These are phyloP conservation scores for Carcharodon carcharias DNA, from an alignment of 2,797 vertebrate species.

Conservation along the genomic window DNA sequence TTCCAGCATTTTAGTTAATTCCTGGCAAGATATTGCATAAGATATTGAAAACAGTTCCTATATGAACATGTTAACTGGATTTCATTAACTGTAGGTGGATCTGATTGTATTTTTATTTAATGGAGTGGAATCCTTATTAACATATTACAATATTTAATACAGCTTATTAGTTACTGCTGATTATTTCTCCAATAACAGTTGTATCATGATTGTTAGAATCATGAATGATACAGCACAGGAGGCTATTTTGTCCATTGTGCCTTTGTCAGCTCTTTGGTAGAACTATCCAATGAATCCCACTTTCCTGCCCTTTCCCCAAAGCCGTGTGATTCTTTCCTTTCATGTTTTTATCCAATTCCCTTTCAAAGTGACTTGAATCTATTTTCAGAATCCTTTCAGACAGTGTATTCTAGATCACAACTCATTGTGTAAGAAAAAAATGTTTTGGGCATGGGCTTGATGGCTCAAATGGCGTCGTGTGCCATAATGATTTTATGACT, in stretches of 20 bases:
- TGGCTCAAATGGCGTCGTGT: too few relatives aligned
- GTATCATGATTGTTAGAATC: background rate
- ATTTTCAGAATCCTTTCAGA: background rate
- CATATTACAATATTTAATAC: background rate
- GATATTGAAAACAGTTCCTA: background rate
- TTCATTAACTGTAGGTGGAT: background rate
- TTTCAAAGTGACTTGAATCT: background rate
- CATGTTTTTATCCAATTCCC: background rate
- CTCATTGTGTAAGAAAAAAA: background rate
- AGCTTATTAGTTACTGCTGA: background rate
- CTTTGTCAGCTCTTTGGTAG: background rate
- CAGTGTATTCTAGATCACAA: background rate
- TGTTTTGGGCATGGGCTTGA: background rate
- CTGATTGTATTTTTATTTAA: background rate
- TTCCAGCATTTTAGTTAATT: background rate
- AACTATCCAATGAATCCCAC: background rate
- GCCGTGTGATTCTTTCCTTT: background rate
- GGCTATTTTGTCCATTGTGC: background rate
- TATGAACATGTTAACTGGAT: background rate
- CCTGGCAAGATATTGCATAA: background rate
- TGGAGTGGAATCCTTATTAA: background rate
- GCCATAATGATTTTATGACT: too few relatives aligned
- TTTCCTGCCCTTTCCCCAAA: background rate
- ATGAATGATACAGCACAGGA: background rate
- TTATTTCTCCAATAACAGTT: background rate